phyloP scores from a whole-genome alignment of 2,797 vertebrate genomes.

The Pygocentrus nattereri region DNA sequence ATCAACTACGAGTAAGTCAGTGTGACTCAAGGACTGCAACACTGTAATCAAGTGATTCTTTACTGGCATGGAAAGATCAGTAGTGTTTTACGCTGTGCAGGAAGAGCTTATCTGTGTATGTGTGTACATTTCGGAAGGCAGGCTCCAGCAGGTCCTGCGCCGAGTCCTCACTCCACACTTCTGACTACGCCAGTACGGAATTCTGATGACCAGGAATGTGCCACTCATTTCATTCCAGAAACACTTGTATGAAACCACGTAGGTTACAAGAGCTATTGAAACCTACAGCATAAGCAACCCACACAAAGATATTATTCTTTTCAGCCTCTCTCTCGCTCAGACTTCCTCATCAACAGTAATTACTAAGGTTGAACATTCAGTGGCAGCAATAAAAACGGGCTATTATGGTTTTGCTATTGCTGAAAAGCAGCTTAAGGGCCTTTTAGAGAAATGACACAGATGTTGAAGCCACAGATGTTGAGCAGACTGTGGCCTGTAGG shows the following conservation, averaged over 20 bases:
- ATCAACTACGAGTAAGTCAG: not conserved
- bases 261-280: not conserved
- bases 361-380: slow-evolving; percentile 36
- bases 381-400: slow-evolving; percentile 33
- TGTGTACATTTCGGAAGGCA: slow-evolving; percentile 12
- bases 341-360: slow-evolving; percentile 41
- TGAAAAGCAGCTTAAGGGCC: slow-evolving; percentile 17
- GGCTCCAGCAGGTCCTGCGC: slow-evolving; percentile 32
- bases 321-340: slow-evolving; percentile 1
- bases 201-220: slow-evolving; percentile 42
- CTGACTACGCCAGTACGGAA: slow-evolving; percentile 23
- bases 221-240: not conserved
- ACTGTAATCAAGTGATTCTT: not conserved
- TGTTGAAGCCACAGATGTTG: slow-evolving; percentile 18
- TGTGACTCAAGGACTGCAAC: not conserved
- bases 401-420: slow-evolving; percentile 27
- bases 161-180: slow-evolving; percentile 2
- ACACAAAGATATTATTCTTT: slow-evolving; percentile 4
- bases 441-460: not conserved
- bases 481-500: not conserved
- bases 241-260: slow-evolving; percentile 11
- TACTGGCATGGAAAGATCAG: not conserved
- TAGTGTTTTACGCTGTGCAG: not conserved
- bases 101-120: not conserved
- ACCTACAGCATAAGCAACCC: not conserved